These are phyloP conservation scores for Kradibia gibbosae DNA, from an alignment of 1,140 invertebrate species.

Conservation along the genomic window DNA sequence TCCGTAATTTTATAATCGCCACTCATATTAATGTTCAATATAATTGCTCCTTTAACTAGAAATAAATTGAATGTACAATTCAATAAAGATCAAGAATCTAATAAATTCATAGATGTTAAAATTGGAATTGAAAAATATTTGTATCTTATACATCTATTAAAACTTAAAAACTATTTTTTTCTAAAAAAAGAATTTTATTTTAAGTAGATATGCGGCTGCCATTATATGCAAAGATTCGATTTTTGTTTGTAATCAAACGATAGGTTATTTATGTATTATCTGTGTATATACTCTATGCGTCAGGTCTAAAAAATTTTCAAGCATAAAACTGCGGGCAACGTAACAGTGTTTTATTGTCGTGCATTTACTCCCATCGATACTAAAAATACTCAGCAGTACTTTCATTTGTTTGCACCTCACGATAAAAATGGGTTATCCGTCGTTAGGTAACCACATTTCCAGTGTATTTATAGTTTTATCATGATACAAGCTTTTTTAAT, in stretches of 20 bases:
- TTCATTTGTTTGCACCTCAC: slow-evolving; percentile 19
- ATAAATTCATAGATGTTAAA: neutral
- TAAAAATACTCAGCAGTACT: slow-evolving; percentile 25
- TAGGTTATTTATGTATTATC: slow-evolving; percentile 3
- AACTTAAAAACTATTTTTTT: neutral
- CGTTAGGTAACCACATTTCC: neutral
- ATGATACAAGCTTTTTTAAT: neutral
- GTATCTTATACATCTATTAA: too few species aligned
- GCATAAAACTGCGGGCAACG: neutral
- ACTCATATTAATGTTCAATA: neutral
- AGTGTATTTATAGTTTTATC: neutral
- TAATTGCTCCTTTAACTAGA: neutral
- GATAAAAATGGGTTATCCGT: slow-evolving; percentile 29
- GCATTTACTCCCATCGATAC: slow-evolving; percentile 16
- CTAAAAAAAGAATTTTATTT: neutral
- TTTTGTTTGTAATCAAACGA: neutral
- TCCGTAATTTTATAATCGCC: neutral
- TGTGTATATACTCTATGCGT: neutral
- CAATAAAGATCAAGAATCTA: too few species aligned
- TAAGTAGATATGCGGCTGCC: neutral
- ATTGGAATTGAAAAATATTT: too few species aligned
- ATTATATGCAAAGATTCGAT: neutral
- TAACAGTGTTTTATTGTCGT: slow-evolving; percentile 3
- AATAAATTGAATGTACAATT: neutral
- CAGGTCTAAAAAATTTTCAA: neutral